Evolutionary conservation across 2,113 vertebrate species (phyloP).

Genomic region (Seriola quinqueradiata): DNA sequence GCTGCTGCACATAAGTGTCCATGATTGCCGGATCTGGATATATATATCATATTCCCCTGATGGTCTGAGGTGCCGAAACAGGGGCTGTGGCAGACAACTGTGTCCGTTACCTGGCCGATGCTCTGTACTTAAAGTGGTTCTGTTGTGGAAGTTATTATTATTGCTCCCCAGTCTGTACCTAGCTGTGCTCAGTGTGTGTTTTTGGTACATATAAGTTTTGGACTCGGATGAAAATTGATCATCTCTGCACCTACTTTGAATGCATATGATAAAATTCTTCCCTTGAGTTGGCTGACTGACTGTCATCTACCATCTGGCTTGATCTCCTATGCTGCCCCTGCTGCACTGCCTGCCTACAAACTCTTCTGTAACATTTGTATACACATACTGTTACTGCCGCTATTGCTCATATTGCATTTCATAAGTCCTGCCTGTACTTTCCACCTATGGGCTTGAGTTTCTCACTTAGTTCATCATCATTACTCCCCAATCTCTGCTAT

Average conservation of each 20-base stretch:
- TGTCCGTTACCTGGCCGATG: too few species aligned
- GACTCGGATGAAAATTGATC: background rate
- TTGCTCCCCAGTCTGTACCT: too few species aligned
- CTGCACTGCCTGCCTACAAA: background rate
- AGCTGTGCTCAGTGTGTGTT: too few species aligned
- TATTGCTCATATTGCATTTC: background rate
- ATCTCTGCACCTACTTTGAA: background rate
- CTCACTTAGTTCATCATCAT: background rate
- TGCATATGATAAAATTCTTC: too few species aligned
- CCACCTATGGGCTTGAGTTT: background rate
- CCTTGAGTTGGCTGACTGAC: too few species aligned
- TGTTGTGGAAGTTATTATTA: too few species aligned
- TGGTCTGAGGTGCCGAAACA: background rate
- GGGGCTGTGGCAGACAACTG: background rate
- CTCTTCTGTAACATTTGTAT: background rate
- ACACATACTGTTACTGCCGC: background rate
- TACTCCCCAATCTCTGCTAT: background rate
- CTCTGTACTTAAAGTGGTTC: background rate
- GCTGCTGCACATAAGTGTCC: too few species aligned
- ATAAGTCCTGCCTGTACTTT: background rate
- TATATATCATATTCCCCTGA: constrained; percentile 8
- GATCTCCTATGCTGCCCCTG: background rate
- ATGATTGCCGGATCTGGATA: background rate
- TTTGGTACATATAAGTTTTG: background rate
- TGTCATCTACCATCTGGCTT: too few species aligned